Evolutionary conservation across 2,113 vertebrate genomes (phyloP).

Genomic region (Onychorhynchus coronatus): DNA sequence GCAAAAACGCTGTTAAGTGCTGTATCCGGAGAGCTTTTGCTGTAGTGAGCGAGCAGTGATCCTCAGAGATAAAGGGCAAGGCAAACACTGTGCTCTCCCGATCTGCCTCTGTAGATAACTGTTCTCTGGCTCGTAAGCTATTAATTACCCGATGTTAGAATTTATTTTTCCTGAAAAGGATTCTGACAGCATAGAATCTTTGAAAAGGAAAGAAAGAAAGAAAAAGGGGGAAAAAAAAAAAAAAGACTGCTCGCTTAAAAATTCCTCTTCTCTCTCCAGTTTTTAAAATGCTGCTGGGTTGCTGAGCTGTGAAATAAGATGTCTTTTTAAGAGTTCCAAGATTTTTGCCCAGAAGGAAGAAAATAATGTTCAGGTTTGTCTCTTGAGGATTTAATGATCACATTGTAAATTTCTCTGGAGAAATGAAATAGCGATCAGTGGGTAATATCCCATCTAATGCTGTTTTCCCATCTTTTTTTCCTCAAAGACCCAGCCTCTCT

Average conservation of each 20-base stretch:
- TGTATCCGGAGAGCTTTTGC: neutral
- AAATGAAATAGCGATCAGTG: conserved; percentile 20
- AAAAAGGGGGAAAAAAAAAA: too few species aligned
- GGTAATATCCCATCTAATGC: conserved; percentile 10
- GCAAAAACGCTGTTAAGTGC: neutral
- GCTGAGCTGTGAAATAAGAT: conserved; percentile 41
- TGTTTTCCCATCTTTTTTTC: neutral
- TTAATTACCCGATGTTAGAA: conserved; percentile 16
- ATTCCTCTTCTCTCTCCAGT: neutral
- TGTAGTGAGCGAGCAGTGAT: neutral
- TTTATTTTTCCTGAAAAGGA: conserved; percentile 2
- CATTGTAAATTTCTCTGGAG: conserved; percentile 21
- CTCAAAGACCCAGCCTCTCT: neutral
- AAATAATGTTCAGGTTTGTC: conserved; percentile 52
- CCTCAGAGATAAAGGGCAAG: neutral
- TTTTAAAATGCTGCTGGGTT: neutral
- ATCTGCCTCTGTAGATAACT: neutral
- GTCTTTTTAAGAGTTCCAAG: conserved; percentile 40
- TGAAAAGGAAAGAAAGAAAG: neutral
- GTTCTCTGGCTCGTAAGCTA: neutral
- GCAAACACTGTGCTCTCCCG: neutral
- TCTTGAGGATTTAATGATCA: conserved; percentile 52
- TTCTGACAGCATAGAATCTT: neutral
- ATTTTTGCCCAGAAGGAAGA: conserved; percentile 54
- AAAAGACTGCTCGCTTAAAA: neutral